These are phyloP conservation scores for Tympanoctomys barrerae DNA, from an alignment of 2,797 vertebrate genomes.

Conservation along the genomic window DNA sequence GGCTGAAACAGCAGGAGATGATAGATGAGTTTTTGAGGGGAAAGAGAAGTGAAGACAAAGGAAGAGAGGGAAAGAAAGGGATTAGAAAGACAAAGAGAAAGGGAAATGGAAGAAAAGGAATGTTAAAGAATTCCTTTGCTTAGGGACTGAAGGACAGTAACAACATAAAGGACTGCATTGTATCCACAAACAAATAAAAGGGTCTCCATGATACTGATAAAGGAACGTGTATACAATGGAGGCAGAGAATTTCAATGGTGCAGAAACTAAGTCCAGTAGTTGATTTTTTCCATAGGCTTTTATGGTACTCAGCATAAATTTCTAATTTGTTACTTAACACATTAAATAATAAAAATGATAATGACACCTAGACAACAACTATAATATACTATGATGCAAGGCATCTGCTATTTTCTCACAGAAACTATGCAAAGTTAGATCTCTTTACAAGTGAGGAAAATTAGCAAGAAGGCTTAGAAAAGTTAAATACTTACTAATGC, in stretches of 20 bases:
- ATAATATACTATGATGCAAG: not conserved
- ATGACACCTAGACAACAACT: not conserved
- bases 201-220: not conserved
- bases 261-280: not conserved
- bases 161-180: constrained; percentile 22
- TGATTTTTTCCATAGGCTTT: not conserved
- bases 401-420: not conserved
- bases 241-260: not conserved
- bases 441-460: constrained; percentile 54
- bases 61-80: not conserved
- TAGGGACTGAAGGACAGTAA: constrained; percentile 6
- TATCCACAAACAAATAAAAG: constrained; percentile 5
- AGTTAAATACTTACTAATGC: constrained; percentile 5
- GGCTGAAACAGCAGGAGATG: constrained; percentile 59
- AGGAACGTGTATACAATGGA: not conserved
- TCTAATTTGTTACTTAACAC: constrained; percentile 27
- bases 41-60: not conserved
- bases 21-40: constrained; percentile 46
- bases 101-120: not conserved
- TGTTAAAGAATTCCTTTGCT: constrained; percentile 2
- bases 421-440: constrained; percentile 38
- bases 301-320: not conserved
- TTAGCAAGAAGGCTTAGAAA: constrained; percentile 29
- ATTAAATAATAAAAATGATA: not conserved
- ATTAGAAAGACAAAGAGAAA: not conserved